Percentiles rank a stretch among this genome's conserved stretches.
These are phyloP conservation scores for Amphimallon solstitiale DNA, from an alignment of 2,888 invertebrate genomes.

Conservation along the genomic window DNA sequence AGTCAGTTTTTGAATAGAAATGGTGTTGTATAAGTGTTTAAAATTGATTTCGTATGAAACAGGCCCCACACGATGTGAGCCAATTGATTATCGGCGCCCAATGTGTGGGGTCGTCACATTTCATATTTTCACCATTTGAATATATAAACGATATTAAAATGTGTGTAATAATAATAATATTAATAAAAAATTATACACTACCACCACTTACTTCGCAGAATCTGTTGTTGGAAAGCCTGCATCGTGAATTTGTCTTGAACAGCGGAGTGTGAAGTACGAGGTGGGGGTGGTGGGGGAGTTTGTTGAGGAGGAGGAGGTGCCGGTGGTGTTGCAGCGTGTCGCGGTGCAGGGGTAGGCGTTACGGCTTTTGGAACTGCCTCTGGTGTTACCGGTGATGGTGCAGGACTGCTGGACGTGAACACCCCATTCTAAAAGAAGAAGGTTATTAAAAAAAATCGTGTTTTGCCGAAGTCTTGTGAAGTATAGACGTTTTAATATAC, in stretches of 20 bases:
- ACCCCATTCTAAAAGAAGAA: constrained; percentile 58
- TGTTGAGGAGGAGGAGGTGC: constrained; percentile 65
- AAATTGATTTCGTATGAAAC: too few species aligned
- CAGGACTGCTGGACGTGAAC: constrained; percentile 62
- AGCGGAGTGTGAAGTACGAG: constrained; percentile 53
- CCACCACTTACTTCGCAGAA: constrained; percentile 74
- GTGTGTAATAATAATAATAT: constrained; percentile 30
- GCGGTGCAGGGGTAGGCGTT: constrained; percentile 63
- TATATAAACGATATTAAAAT: too few species aligned
- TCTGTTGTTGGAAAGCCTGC: constrained; percentile 86
- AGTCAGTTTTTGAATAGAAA: too few species aligned
- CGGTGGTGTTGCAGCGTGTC: constrained; percentile 67
- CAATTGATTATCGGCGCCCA: too few species aligned
- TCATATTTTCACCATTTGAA: too few species aligned
- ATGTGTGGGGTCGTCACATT: too few species aligned
- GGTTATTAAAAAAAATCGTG: too few species aligned
- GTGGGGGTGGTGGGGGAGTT: constrained; percentile 57
- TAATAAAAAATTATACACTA: constrained; percentile 31
- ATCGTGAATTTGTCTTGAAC: constrained; percentile 70
- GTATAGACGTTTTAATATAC: too few species aligned
- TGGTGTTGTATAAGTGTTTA: too few species aligned
- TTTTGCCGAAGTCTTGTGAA: too few species aligned
- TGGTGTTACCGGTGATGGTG: constrained; percentile 68
- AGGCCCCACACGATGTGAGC: too few species aligned
- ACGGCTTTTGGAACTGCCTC: constrained; percentile 67